Evolutionary conservation across 2,797 vertebrate genomes (phyloP).

Genomic region (Benthosema pterotum): DNA sequence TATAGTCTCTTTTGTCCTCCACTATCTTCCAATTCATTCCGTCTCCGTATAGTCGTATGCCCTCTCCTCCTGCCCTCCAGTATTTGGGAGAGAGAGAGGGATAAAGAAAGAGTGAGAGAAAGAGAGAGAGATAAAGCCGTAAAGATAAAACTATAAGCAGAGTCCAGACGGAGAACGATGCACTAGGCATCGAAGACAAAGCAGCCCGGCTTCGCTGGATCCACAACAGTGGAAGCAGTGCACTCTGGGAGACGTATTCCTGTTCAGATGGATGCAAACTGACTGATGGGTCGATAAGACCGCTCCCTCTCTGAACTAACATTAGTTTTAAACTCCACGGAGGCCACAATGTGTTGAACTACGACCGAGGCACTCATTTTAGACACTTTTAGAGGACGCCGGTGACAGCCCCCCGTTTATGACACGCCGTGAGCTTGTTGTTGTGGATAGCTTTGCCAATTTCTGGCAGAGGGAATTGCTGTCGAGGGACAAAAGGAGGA

Average conservation of each 20-base stretch:
- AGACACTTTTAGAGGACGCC: conserved; percentile 6
- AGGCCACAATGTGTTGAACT: conserved; percentile 18
- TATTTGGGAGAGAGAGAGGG: conserved; percentile 9
- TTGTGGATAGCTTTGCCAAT: too few relatives aligned
- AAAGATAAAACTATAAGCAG: too few relatives aligned
- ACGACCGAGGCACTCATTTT: neutral
- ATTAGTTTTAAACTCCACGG: conserved; percentile 45
- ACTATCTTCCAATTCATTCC: neutral
- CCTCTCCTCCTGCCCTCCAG: neutral
- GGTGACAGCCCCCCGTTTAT: too few relatives aligned
- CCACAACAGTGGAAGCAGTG: conserved; percentile 29
- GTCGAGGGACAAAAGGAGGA: too few relatives aligned
- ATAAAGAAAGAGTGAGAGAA: conserved; percentile 18
- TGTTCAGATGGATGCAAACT: conserved; percentile 16
- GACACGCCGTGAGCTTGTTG: too few relatives aligned
- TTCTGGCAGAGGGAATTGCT: too few relatives aligned
- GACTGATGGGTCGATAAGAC: conserved; percentile 43
- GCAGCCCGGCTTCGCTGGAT: conserved; percentile 39
- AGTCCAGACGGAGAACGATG: conserved; percentile 27
- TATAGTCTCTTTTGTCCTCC: neutral
- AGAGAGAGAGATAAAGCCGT: conserved; percentile 22
- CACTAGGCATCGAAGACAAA: conserved; percentile 51
- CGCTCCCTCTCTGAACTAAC: conserved; percentile 48
- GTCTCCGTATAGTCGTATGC: too few relatives aligned
- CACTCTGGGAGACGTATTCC: conserved; percentile 51